Evolutionary conservation across 1,140 invertebrate species (phyloP), one percentile per base, ranked within the genome.

Genomic region (Drosophila mauritiana): DNA sequence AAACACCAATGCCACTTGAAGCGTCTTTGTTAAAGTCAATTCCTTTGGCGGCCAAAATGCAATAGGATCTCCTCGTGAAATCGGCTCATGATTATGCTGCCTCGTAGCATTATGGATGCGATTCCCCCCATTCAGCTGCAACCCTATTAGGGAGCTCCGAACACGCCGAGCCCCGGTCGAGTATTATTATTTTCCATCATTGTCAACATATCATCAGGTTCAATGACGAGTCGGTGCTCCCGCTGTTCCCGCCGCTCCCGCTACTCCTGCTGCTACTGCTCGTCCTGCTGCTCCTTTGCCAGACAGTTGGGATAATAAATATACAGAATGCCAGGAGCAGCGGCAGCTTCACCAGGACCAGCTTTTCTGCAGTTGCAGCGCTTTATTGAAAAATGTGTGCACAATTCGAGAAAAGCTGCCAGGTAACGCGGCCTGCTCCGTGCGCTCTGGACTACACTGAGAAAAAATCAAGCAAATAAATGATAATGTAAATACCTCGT

Each of bases 361-460:
- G 55, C 39, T 58, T 80, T 58, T 63, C 68, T 58, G 75, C 68
- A 73, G 70, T 78, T 85, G 69, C 78, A 67, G 78, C 53, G 74
- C 82, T 88, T 86, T 82, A 86, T 86, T 88, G 80, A 75, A 86
- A 86, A 86, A 86, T 86, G 70, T 75, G 80, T 80, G 77, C 77
- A 79, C 84, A 59, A 78, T 83, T 83, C 54, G 78, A 89, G 77
- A 73, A 89, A 84, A 80, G 73, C 58, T 61, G 68, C 61, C 37
- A 62, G 34, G 57, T 42, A 70, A 65, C 73, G 31, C 73, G 79
- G 61, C 55, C 54, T 39, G 42, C 11, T 49, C 27, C 39, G 20
- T 25, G 4, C 53, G 15, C 53, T 22, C 25, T 20, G 12, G 5
- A 1, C 4, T 42, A 25, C 59, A 62, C 54, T 15, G 2, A 34